Base-by-base conservation (phyloP, 2,888 invertebrate genomes). In the Colostygia pectinataria region DNA sequence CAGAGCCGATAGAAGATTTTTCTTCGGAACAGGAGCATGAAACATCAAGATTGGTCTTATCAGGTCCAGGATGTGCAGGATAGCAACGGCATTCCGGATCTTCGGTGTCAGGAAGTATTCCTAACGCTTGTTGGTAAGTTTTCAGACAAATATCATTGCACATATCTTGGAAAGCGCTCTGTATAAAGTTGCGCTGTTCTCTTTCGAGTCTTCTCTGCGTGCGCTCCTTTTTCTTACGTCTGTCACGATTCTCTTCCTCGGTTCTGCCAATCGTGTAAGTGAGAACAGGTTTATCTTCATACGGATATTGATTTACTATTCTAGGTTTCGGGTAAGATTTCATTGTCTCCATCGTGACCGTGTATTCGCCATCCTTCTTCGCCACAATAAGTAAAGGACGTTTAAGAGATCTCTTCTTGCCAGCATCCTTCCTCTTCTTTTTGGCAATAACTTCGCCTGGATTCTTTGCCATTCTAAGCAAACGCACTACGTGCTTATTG, bases 301-400 rank as follows among this genome's bases (percentile, higher is more conserved):
- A 91, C 0, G 90, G 90, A 41, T 76, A 66, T 56, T 90, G 86
- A 52, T 84, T 85, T 3, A 79, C 50, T 32, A 77, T 63, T 63
- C 90, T 75, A 5, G 71, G 78, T 56, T 77, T 86, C 4, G 60
- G 2, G 53, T 75, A 86, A 4, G 66, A 51, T 66, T 80, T 90
- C 83, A 90, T 84, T 1, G 85, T 86, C 68, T 90, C 90, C 83
- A 91, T 81, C 8, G 84, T 86, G 8, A 91, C 77, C 2, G 76
- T 77, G 45, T 73, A 89, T 68, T 89, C 85, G 3, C 90, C 90
- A 38, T 87, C 79, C 52, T 77, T 83, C 62, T 90, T 89, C 4
- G 81, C 77, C 10, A 90, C 81, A 12, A 77, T 63, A 8, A 90
- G 66, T 37, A 89, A 66, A 23, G 90, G 89, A 6, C 86, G 71